Evolutionary conservation across 1,140 invertebrate species (phyloP).

Genomic region (Drosophila sucinea): DNA sequence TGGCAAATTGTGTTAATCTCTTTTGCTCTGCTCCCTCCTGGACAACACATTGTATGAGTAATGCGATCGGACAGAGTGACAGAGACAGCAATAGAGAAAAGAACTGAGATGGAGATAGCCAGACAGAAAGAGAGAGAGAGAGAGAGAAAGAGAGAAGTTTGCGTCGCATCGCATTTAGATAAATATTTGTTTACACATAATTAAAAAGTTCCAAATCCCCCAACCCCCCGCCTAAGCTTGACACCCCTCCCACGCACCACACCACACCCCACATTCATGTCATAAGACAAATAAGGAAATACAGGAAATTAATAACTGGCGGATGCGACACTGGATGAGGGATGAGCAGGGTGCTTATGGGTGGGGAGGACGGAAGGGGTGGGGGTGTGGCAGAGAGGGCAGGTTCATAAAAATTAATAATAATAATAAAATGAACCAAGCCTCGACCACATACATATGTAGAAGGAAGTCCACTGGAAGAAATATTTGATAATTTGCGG

Average conservation of each 20-base stretch:
- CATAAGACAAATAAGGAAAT: slow-evolving; percentile 59
- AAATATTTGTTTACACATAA: slow-evolving; percentile 63
- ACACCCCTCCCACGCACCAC: not conserved
- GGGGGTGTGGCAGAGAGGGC: not conserved
- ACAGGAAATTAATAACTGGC: slow-evolving; percentile 67
- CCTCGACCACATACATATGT: not conserved
- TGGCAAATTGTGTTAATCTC: slow-evolving; percentile 36
- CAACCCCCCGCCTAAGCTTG: not conserved
- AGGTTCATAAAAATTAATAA: not conserved
- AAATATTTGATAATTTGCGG: too few species aligned
- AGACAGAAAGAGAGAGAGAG: not conserved
- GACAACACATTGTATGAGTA: slow-evolving; percentile 59
- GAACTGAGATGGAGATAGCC: not conserved
- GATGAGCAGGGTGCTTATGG: not conserved
- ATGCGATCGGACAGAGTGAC: slow-evolving; percentile 31
- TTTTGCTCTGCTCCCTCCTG: slow-evolving; percentile 2
- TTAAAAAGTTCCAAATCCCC: slow-evolving; percentile 45
- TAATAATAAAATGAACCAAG: not conserved
- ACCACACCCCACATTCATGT: not conserved
- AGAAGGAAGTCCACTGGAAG: too few species aligned
- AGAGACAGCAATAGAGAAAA: not conserved
- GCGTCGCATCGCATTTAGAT: slow-evolving; percentile 31
- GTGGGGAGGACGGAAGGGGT: not conserved
- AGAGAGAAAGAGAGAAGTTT: not conserved
- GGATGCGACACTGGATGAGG: not conserved